Conservation (phyloP, 2,113 vertebrate genomes). For the Ctenomys sociabilis region DNA sequence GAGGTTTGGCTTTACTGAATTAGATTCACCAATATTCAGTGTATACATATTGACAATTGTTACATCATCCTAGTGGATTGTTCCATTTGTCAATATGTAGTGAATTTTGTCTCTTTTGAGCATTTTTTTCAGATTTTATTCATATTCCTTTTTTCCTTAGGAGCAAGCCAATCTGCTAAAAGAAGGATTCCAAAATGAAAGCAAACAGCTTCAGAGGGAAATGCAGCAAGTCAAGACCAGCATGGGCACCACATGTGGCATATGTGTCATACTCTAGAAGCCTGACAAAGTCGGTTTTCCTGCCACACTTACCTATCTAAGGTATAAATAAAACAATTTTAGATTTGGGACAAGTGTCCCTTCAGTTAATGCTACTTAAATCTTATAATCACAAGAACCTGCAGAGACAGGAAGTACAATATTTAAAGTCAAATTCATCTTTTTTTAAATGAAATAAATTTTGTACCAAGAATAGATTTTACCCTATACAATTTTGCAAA, state of each 20-base stretch:
- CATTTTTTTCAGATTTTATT: background rate
- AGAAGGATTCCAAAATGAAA: background rate
- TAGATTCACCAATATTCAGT: background rate
- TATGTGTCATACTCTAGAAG: background rate
- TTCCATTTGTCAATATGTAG: background rate
- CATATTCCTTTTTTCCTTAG: background rate
- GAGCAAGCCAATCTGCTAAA: background rate
- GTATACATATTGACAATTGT: background rate
- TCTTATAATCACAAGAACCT: background rate
- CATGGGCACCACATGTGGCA: fast-evolving
- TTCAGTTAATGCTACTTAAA: background rate
- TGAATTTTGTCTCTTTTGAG: background rate
- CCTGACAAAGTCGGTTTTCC: background rate
- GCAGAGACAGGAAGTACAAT: background rate
- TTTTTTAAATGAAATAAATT: background rate
- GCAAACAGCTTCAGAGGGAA: background rate
- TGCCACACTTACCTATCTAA: background rate
- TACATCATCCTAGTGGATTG: background rate
- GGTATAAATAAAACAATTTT: background rate
- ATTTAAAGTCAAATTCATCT: background rate
- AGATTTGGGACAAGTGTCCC: background rate
- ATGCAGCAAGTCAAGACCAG: background rate
- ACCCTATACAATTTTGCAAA: background rate
- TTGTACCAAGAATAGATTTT: background rate
- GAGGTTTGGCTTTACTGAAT: background rate